These are phyloP conservation scores for Thalassoma bifasciatum DNA, from an alignment of 2,113 vertebrate species.

Conservation along the genomic window DNA sequence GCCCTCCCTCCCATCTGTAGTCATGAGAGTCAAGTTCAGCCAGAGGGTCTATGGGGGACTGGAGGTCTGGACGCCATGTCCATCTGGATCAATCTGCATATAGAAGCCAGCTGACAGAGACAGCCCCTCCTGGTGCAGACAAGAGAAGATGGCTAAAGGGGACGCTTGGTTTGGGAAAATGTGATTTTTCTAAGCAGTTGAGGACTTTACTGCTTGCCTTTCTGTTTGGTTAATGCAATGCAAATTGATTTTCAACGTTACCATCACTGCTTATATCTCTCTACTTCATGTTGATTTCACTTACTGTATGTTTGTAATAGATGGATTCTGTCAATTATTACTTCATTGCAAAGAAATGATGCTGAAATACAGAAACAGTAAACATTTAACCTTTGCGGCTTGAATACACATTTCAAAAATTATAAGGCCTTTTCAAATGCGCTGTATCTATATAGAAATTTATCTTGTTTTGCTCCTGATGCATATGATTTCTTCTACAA, in stretches of 20 bases:
- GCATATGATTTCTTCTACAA: conserved; percentile 36
- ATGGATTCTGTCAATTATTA: conserved; percentile 44
- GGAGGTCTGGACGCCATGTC: conserved; percentile 77
- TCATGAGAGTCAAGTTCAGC: conserved; percentile 85
- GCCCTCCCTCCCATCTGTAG: conserved; percentile 79
- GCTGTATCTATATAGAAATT: conserved; percentile 22
- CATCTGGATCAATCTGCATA: conserved; percentile 85
- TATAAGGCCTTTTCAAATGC: background rate
- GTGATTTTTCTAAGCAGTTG: conserved; percentile 75
- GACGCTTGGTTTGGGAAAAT: conserved; percentile 74
- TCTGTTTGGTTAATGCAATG: conserved; percentile 75
- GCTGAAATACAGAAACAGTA: conserved; percentile 46
- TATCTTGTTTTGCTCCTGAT: conserved; percentile 5
- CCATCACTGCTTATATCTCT: conserved; percentile 61
- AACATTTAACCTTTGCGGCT: conserved; percentile 32
- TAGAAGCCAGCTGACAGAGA: conserved; percentile 73
- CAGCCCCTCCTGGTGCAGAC: conserved; percentile 43
- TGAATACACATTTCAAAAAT: background rate
- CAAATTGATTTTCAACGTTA: conserved; percentile 78
- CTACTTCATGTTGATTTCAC: conserved; percentile 70
- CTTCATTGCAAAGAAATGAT: conserved; percentile 39
- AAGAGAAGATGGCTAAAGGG: conserved; percentile 55
- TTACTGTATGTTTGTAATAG: conserved; percentile 49
- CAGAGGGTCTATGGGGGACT: conserved; percentile 76
- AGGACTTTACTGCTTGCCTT: conserved; percentile 61